phyloP scores from a whole-genome alignment of 2,113 vertebrate genomes.

The Myxocyprinus asiaticus region DNA sequence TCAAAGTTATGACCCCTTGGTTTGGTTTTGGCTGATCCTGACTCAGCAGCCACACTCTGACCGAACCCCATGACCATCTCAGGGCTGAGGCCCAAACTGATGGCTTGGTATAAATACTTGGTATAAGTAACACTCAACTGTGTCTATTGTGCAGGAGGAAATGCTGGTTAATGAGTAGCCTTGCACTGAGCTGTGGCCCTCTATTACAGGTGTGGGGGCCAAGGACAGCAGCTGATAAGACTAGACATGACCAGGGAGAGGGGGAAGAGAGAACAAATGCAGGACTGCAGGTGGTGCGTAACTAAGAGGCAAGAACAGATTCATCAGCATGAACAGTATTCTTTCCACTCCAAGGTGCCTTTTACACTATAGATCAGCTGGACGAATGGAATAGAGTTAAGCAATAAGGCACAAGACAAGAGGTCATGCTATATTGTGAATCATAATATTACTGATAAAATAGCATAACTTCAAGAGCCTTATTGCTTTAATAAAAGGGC shows the following conservation, averaged over 20 bases:
- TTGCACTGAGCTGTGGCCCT: slow-evolving; percentile 38
- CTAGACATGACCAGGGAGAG: slow-evolving; percentile 38
- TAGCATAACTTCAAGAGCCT: no score
- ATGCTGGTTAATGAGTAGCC: slow-evolving; percentile 63
- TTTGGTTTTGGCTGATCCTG: no score
- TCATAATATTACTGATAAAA: no score
- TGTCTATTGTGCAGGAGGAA: slow-evolving; percentile 58
- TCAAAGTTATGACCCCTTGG: not conserved
- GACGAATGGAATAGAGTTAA: not conserved
- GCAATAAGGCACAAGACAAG: no score
- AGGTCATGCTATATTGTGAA: no score
- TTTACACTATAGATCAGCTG: slow-evolving; percentile 12
- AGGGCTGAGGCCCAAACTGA: not conserved
- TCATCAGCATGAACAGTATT: not conserved
- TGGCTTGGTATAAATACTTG: slow-evolving; percentile 5
- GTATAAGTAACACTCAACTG: slow-evolving; percentile 1
- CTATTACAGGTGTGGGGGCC: slow-evolving; percentile 63
- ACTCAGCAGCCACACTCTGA: not conserved
- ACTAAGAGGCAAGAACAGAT: slow-evolving; percentile 7
- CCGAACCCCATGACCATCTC: not conserved
- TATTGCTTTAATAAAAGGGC: no score
- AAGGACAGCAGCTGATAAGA: slow-evolving; percentile 59
- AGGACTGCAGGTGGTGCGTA: slow-evolving; percentile 7
- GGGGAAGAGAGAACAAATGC: slow-evolving; percentile 30
- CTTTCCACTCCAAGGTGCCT: not conserved